These are phyloP conservation scores for Caenorhabditis sp. DNA, from an alignment of 2,888 invertebrate species.

Conservation along the genomic window DNA sequence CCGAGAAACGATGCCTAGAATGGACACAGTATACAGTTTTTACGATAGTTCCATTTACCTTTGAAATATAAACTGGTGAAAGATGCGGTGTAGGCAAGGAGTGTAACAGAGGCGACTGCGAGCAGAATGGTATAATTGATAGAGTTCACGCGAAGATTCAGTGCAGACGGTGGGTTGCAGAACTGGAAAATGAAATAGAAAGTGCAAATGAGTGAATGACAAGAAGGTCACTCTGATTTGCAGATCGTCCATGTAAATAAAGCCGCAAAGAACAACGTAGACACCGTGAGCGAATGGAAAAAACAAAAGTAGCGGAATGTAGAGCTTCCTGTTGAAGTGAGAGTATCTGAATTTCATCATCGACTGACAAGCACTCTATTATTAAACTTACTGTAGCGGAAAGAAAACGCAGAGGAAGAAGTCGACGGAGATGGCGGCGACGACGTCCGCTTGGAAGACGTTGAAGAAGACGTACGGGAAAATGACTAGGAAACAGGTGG, in stretches of 20 bases:
- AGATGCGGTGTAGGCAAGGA: not conserved
- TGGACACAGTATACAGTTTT: no score
- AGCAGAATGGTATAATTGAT: not conserved
- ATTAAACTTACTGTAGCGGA: not conserved
- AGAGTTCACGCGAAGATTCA: not conserved
- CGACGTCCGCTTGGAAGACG: conserved; percentile 5
- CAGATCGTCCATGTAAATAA: not conserved
- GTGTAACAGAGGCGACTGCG: not conserved
- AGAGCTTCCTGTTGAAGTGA: not conserved
- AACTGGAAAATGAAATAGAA: not conserved
- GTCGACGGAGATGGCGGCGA: not conserved
- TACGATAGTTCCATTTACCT: not conserved
- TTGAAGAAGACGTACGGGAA: conserved; percentile 22
- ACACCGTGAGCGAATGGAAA: not conserved
- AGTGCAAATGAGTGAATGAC: not conserved
- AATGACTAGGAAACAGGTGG: not conserved
- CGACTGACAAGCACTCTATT: not conserved
- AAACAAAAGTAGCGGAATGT: not conserved
- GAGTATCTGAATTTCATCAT: not conserved
- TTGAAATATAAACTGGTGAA: not conserved
- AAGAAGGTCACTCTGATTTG: not conserved
- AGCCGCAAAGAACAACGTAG: not conserved
- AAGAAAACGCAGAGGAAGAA: not conserved
- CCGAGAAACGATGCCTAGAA: no score
- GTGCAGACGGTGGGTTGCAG: conserved; percentile 6